A percentile compares a stretch with the other conserved stretches of the same genome.
phyloP scores from a whole-genome alignment of 2,797 vertebrate genomes.

The Sebastes elongatus region DNA sequence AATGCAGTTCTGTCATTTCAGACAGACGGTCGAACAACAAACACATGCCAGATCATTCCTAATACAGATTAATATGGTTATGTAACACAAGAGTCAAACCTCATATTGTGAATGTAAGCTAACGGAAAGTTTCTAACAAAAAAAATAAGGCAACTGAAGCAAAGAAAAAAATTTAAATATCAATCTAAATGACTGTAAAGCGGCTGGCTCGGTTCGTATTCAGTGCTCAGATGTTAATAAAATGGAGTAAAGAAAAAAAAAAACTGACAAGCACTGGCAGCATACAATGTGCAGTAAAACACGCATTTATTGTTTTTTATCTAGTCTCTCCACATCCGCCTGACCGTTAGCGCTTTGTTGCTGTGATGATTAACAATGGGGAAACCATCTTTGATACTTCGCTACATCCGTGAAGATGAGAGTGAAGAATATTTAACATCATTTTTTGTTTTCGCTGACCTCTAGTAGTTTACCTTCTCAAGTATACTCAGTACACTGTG shows the following conservation, averaged over 20 bases:
- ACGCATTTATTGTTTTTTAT: neutral
- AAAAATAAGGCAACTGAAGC: neutral
- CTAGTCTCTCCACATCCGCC: neutral
- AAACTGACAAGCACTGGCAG: neutral
- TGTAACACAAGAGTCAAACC: constrained; percentile 2
- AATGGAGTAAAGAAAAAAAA: neutral
- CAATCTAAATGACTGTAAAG: too few species aligned
- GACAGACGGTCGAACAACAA: constrained; percentile 3
- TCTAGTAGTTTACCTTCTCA: neutral
- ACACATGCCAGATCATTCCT: constrained; percentile 8
- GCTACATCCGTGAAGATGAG: neutral
- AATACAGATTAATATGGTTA: neutral
- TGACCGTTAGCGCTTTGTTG: neutral
- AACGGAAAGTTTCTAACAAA: neutral
- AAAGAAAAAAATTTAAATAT: neutral
- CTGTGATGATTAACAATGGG: neutral
- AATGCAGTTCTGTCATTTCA: constrained; percentile 33
- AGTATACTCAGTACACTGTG: neutral
- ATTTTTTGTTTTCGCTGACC: neutral
- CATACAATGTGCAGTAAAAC: too few species aligned
- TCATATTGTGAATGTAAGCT: neutral
- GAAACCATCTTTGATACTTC: neutral
- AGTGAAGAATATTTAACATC: neutral
- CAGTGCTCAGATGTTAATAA: neutral
- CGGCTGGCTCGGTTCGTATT: accelerated